Percentiles rank a stretch among this genome's conserved stretches.
These are phyloP conservation scores for Alfaro cultratus DNA, from an alignment of 2,797 vertebrate species.

Conservation along the genomic window DNA sequence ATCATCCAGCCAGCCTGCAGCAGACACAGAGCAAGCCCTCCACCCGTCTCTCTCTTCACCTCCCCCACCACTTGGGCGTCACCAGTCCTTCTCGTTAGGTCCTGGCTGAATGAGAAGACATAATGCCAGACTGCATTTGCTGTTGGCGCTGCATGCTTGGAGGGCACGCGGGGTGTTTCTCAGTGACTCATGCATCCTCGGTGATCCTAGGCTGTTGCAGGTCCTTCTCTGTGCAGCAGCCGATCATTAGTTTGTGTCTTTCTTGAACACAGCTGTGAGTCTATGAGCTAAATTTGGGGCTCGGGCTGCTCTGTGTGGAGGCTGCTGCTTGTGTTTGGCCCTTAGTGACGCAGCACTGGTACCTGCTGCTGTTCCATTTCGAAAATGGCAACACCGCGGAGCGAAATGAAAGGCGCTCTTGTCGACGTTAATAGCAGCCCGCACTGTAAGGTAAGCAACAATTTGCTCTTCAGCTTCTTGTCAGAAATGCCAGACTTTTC, in stretches of 20 bases:
- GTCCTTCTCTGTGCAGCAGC: slow-evolving; percentile 30
- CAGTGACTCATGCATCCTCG: slow-evolving; percentile 57
- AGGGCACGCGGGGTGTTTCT: slow-evolving; percentile 42
- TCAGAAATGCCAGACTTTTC: neutral
- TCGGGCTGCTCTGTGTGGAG: slow-evolving; percentile 1
- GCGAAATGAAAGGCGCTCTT: slow-evolving; percentile 10
- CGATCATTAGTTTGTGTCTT: slow-evolving; percentile 43
- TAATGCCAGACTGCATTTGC: slow-evolving; percentile 35
- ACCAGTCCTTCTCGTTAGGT: slow-evolving; percentile 31
- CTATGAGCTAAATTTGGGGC: slow-evolving; percentile 22
- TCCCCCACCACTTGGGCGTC: slow-evolving; percentile 19
- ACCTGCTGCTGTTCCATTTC: slow-evolving; percentile 12
- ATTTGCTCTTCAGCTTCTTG: neutral
- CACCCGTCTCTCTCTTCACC: neutral
- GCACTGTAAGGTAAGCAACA: neutral
- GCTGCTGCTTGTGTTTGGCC: neutral
- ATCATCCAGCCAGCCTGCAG: slow-evolving; percentile 16
- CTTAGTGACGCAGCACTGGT: slow-evolving; percentile 3
- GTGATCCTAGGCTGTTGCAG: slow-evolving; percentile 32
- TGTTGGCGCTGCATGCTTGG: slow-evolving; percentile 21
- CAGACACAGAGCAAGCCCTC: slow-evolving; percentile 13
- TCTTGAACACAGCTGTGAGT: slow-evolving; percentile 29
- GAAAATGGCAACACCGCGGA: neutral
- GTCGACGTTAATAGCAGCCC: slow-evolving; percentile 15
- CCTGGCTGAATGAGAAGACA: slow-evolving; percentile 33